phyloP scores from a whole-genome alignment of 2,113 vertebrate genomes.

The Odocoileus hemionus region DNA sequence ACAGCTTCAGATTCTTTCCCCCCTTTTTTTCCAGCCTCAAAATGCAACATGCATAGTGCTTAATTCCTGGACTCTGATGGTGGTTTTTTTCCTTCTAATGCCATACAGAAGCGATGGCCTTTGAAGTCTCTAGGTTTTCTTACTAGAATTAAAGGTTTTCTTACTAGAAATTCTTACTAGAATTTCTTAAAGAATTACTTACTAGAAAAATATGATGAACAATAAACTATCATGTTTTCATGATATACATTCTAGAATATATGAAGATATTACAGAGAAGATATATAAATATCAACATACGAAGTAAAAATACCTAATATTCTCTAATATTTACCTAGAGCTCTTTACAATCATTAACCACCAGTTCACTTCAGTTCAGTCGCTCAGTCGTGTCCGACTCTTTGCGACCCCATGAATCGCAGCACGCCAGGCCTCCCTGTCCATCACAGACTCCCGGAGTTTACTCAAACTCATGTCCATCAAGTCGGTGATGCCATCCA shows the following conservation, averaged over 20 bases:
- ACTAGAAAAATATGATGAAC: not conserved
- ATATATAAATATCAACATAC: not conserved
- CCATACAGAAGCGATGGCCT: not conserved
- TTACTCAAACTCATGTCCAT: no score
- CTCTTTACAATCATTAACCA: not conserved
- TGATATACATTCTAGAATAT: not conserved
- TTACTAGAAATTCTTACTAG: no score
- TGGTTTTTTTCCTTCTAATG: not conserved
- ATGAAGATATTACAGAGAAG: not conserved
- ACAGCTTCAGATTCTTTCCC: not conserved
- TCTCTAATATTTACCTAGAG: not conserved
- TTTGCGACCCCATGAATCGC: no score
- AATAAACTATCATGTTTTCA: not conserved
- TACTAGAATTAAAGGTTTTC: not conserved
- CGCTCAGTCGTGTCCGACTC: no score
- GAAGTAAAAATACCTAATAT: not conserved
- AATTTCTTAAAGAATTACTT: no score
- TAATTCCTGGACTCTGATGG: not conserved
- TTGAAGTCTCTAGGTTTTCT: not conserved
- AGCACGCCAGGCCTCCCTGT: no score
- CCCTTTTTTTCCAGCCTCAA: not conserved
- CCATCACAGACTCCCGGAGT: no score
- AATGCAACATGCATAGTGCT: not conserved
- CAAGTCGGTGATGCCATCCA: no score
- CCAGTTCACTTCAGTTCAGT: no score